Percentiles rank a stretch among this genome's conserved stretches.
phyloP scores from a whole-genome alignment of 1,140 invertebrate genomes.

The Ylistrum balloti region DNA sequence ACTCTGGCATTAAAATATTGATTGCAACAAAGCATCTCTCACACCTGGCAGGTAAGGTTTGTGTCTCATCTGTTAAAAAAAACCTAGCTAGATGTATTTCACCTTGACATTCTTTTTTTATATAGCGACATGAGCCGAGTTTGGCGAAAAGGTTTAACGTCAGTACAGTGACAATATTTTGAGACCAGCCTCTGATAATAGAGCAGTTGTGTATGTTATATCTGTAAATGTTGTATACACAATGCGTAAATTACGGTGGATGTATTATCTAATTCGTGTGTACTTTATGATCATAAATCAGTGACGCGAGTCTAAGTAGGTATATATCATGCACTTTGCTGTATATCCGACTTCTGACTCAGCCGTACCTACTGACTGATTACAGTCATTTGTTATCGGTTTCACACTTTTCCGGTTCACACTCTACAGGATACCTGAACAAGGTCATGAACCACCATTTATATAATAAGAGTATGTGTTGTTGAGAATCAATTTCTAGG shows the following conservation, averaged over 20 bases:
- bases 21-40: slow-evolving; percentile 3
- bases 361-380: no score
- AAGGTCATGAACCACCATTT: no score
- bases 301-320: background rate
- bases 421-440: no score
- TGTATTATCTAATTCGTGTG: background rate
- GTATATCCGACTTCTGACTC: no score
- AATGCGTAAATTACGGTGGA: background rate
- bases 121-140: no score
- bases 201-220: background rate
- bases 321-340: background rate
- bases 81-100: background rate
- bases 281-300: background rate
- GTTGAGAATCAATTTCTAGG: no score
- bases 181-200: background rate
- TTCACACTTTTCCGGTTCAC: no score
- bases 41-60: background rate
- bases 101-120: no score
- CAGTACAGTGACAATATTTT: no score
- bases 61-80: slow-evolving; percentile 24
- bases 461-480: no score
- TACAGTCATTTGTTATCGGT: no score
- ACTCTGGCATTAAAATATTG: background rate
- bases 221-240: background rate
- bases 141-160: no score